Base-by-base conservation (phyloP, 2,797 vertebrate species). In the Cyprinodon diabolis region DNA sequence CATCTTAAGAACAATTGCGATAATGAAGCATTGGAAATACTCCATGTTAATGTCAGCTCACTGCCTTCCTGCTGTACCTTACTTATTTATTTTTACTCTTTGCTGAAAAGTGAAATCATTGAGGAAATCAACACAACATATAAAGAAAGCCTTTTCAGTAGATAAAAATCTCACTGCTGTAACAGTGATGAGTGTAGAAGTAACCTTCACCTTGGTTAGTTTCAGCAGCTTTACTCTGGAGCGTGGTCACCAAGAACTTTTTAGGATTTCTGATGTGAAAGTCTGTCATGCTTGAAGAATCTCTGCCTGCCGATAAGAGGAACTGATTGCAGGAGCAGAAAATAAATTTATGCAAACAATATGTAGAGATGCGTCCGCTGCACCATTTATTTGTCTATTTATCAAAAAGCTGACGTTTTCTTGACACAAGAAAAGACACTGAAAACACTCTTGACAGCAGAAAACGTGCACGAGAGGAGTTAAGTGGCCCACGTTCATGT, bases 401-500 rank as follows among this genome's bases (percentile, higher is more conserved):
- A 87, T 91, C 86, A 85, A 87, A 80, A 72, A 62, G 70, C 58
- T 63, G 84, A 78, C 81, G 76, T 87, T 89, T 93, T 86, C 87
- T 85, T 87, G 87, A 90, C 86, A 87, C 86, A 43, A 84, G 80
- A 73, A 78, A 76, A 83, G 76, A 87, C 85, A 80, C 68, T 10
- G 76, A 85, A 90, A 89, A 83, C 87, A 74, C 84, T 86, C 84
- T 84, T 88, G 86, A 89, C 87, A 80, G 87, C 84, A 78, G 75
- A 82, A 84, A 76, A 40, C 56, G 83, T 82, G 84, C 76, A 76
- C 23, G 76, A 82, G 86, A 79, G 69, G 79, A 90, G 82, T 84
- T 78, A 80, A 85, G 83, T 75, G 78, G 81, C 66, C 52, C 76
- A 74, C 87, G 69, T 49, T 69, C 75, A 37, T 85, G 74, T 72